phyloP scores from a whole-genome alignment of 2,888 invertebrate species.

The Halictus quadricinctus region DNA sequence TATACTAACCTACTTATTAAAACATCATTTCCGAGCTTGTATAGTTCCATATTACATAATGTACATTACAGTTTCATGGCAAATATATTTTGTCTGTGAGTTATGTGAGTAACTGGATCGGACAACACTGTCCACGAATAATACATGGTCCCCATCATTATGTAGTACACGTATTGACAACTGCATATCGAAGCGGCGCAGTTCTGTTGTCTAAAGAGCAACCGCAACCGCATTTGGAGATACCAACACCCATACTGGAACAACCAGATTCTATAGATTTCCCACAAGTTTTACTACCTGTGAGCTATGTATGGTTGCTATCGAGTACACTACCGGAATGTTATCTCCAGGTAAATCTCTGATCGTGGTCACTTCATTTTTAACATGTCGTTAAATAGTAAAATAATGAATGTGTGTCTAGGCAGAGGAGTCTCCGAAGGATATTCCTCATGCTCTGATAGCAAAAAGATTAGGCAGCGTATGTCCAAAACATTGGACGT shows the following conservation, averaged over 20 bases:
- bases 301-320: slow-evolving; percentile 89
- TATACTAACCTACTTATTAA: slow-evolving; percentile 56
- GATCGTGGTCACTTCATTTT: too few species aligned
- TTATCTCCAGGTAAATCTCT: slow-evolving; percentile 78
- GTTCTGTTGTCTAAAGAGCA: slow-evolving; percentile 76
- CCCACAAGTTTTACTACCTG: slow-evolving; percentile 83
- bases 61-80: slow-evolving; percentile 86
- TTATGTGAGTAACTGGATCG: slow-evolving; percentile 92
- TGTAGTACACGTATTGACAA: slow-evolving; percentile 85
- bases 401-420: slow-evolving; percentile 29
- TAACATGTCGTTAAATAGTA: not conserved
- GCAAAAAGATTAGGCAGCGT: slow-evolving; percentile 79
- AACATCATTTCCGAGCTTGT: not conserved
- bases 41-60: slow-evolving; percentile 31
- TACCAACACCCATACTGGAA: slow-evolving; percentile 89
- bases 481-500: slow-evolving; percentile 90
- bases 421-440: slow-evolving; percentile 60
- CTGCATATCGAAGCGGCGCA: slow-evolving; percentile 83
- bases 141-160: slow-evolving; percentile 90
- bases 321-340: slow-evolving; percentile 86
- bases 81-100: slow-evolving; percentile 89
- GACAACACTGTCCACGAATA: slow-evolving; percentile 90
- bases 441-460: slow-evolving; percentile 72
- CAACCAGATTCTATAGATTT: slow-evolving; percentile 72
- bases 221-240: slow-evolving; percentile 84